Percentiles rank a stretch among this genome's conserved stretches.
Evolutionary conservation across 2,797 vertebrate genomes (phyloP).

Genomic region (Cossypha dichroa): DNA sequence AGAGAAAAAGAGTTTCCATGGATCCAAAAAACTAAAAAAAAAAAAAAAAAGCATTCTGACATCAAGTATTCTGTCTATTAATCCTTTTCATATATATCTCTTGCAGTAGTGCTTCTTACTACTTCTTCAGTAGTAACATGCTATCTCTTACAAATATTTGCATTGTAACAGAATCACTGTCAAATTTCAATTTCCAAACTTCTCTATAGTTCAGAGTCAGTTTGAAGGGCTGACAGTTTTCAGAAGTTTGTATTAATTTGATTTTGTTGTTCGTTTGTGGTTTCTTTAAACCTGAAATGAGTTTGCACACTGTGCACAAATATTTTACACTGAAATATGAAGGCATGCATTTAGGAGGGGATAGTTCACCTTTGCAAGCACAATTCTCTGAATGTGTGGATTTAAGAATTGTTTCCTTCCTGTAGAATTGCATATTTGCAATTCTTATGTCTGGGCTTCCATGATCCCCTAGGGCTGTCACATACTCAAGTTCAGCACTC

Average conservation of each 20-base stretch:
- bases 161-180: not conserved
- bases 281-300: not conserved
- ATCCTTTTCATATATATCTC: not conserved
- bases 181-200: not conserved
- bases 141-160: not conserved
- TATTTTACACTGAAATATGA: not conserved
- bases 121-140: not conserved
- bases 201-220: not conserved
- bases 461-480: not conserved
- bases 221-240: not conserved
- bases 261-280: not conserved
- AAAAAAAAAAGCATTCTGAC: not conserved
- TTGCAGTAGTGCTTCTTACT: not conserved
- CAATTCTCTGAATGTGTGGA: rapidly evolving
- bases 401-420: not conserved
- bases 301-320: not conserved
- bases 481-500: not conserved
- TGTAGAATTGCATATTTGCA: not conserved
- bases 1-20: not conserved
- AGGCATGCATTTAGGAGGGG: not conserved
- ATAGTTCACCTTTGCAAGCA: not conserved
- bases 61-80: not conserved
- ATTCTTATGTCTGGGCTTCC: not conserved
- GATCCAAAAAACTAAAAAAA: not conserved
- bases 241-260: not conserved